Conservation (phyloP, 1,140 invertebrate species). For the Scaptomyza hsui region DNA sequence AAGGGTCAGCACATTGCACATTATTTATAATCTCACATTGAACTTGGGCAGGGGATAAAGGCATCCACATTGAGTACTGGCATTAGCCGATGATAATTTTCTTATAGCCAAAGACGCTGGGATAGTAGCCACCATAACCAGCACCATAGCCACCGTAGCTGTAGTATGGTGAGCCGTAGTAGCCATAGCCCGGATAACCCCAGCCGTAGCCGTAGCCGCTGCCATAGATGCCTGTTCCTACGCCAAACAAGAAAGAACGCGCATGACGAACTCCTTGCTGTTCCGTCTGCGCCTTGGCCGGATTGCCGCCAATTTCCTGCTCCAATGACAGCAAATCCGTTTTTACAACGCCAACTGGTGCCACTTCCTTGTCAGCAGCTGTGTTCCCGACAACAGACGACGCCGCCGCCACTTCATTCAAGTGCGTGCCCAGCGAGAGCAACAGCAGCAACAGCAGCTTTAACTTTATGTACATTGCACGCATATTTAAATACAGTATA, state of each 20-base stretch:
- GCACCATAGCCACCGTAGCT: slow-evolving; percentile 1
- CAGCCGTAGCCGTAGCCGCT: slow-evolving; percentile 13
- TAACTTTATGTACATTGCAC: slow-evolving; percentile 12
- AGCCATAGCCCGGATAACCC: slow-evolving; percentile 28
- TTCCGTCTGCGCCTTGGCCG: slow-evolving; percentile 7
- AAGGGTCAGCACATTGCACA: slow-evolving; percentile 40
- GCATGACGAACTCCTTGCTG: slow-evolving; percentile 25
- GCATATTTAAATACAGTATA: slow-evolving; percentile 49
- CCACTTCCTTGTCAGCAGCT: slow-evolving; percentile 78
- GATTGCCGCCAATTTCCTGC: slow-evolving; percentile 77
- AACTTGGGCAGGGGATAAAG: slow-evolving; percentile 13
- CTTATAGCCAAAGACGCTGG: slow-evolving; percentile 63
- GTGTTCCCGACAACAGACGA: slow-evolving; percentile 33
- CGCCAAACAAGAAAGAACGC: slow-evolving; percentile 60
- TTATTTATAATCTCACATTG: slow-evolving; percentile 79
- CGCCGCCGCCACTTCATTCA: slow-evolving; percentile 57
- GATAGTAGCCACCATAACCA: slow-evolving; percentile 56
- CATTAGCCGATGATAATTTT: slow-evolving; percentile 69
- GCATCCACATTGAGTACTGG: neutral
- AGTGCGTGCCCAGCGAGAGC: slow-evolving; percentile 52
- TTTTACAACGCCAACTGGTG: slow-evolving; percentile 75
- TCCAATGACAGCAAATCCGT: slow-evolving; percentile 77
- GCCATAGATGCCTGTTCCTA: slow-evolving; percentile 45
- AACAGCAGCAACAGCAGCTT: slow-evolving; percentile 22
- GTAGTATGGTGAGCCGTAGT: slow-evolving; percentile 17